Evolutionary conservation across 64 coral and sea anemone genomes (phyloP).

Genomic region (Orbicella faveolata): DNA sequence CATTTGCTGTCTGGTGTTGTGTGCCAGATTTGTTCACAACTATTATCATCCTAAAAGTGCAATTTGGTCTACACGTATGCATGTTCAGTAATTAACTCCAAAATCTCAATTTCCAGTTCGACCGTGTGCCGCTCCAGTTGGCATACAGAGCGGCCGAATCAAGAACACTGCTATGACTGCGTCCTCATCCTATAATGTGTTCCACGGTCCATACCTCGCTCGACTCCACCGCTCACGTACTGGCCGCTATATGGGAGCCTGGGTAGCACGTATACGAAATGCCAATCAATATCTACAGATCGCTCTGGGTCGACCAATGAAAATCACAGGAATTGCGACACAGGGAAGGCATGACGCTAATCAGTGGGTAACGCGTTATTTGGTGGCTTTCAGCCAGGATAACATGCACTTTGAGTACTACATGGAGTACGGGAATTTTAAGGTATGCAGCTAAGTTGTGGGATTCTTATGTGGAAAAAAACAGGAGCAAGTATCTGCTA

Average conservation of each 20-base stretch:
- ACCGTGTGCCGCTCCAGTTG: slow-evolving; percentile 67
- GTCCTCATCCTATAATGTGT: slow-evolving; percentile 60
- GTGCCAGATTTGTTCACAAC: no score
- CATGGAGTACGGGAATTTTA: slow-evolving; percentile 67
- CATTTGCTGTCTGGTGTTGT: no score
- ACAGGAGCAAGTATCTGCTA: no score
- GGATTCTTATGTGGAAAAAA: background rate
- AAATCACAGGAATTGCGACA: slow-evolving; percentile 63
- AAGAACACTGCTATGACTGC: slow-evolving; percentile 80
- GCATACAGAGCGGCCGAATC: slow-evolving; percentile 61
- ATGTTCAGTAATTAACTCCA: no score
- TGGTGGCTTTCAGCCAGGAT: slow-evolving; percentile 63
- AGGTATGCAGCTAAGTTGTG: slow-evolving; percentile 17
- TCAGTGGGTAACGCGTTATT: slow-evolving; percentile 55
- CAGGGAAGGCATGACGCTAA: slow-evolving; percentile 52
- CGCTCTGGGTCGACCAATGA: slow-evolving; percentile 50
- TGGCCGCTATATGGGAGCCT: slow-evolving; percentile 61
- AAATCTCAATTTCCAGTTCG: slow-evolving; percentile 22
- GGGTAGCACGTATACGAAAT: slow-evolving; percentile 61
- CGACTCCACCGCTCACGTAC: slow-evolving; percentile 55
- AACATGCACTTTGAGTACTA: slow-evolving; percentile 64
- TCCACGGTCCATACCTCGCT: slow-evolving; percentile 50
- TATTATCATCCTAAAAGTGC: no score
- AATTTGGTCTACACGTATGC: no score
- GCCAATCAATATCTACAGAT: slow-evolving; percentile 81